These are phyloP conservation scores for Hippolais icterina DNA, from an alignment of 2,113 vertebrate genomes.

Conservation along the genomic window DNA sequence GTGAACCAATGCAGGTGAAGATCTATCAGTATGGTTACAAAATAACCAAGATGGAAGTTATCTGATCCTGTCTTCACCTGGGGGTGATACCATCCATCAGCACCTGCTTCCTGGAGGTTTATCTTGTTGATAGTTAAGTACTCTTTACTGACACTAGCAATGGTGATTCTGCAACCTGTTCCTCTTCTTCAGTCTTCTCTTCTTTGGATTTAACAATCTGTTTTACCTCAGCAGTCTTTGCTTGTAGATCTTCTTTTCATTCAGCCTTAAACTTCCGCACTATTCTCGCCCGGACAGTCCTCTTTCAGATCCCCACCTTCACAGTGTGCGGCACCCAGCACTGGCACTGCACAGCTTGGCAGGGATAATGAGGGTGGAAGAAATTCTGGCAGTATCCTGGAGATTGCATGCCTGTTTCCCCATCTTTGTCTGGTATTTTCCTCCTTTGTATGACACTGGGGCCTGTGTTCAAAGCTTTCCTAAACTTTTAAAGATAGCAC, in stretches of 20 bases:
- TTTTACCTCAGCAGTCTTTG: not conserved
- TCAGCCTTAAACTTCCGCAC: not conserved
- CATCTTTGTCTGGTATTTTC: not conserved
- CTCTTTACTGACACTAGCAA: not conserved
- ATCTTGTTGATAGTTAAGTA: not conserved
- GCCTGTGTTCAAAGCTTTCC: not conserved
- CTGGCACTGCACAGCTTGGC: not conserved
- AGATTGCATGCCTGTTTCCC: not conserved
- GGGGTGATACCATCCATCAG: not conserved
- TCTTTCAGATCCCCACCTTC: not conserved
- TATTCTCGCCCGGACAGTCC: not conserved
- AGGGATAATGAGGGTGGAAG: not conserved
- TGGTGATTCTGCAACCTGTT: not conserved
- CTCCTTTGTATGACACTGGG: not conserved
- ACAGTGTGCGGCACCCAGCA: rapidly evolving
- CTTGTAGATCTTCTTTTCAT: not conserved
- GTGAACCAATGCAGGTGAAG: not conserved
- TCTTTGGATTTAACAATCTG: not conserved
- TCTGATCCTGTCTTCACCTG: not conserved
- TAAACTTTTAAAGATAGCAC: not conserved
- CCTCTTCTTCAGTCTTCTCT: not conserved
- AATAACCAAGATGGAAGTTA: not conserved
- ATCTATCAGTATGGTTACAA: not conserved
- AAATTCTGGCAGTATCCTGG: not conserved
- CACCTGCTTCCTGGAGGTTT: not conserved